These are phyloP conservation scores for Regulus satrapa DNA, from an alignment of 2,113 vertebrate genomes.

Conservation along the genomic window DNA sequence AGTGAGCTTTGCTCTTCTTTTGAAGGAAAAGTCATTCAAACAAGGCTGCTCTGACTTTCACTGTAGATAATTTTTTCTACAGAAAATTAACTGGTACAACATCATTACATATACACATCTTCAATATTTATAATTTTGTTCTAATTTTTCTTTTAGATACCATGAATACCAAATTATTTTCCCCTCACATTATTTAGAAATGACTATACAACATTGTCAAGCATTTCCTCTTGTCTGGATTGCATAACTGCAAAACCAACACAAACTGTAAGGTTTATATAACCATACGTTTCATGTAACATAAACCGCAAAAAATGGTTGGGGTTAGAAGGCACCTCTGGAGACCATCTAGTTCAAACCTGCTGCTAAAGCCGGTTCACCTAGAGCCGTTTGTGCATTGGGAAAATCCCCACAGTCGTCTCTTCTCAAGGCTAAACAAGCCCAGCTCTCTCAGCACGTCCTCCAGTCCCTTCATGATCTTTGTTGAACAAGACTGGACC, in stretches of 20 bases:
- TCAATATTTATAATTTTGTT: neutral
- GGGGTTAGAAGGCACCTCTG: neutral
- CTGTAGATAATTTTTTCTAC: neutral
- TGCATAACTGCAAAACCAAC: neutral
- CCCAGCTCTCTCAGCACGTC: neutral
- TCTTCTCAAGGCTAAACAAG: neutral
- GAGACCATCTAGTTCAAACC: neutral
- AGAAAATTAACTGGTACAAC: neutral
- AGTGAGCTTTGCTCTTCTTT: neutral
- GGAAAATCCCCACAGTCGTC: rapidly evolving
- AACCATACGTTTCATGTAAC: no score
- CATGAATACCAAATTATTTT: neutral
- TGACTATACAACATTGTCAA: neutral
- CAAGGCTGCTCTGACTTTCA: neutral
- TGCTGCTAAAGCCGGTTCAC: neutral
- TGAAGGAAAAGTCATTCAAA: neutral
- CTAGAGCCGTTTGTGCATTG: neutral
- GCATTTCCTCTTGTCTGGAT: neutral
- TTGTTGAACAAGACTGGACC: neutral
- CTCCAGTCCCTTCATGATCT: neutral
- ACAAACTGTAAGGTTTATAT: no score
- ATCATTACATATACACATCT: neutral
- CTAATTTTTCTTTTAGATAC: neutral
- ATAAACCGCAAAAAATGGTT: no score
- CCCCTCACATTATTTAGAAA: neutral